Percentiles rank a stretch among this genome's conserved stretches.
These are phyloP conservation scores for Thysanoteuthis rhombus DNA, from an alignment of 2,888 invertebrate species.

Conservation along the genomic window DNA sequence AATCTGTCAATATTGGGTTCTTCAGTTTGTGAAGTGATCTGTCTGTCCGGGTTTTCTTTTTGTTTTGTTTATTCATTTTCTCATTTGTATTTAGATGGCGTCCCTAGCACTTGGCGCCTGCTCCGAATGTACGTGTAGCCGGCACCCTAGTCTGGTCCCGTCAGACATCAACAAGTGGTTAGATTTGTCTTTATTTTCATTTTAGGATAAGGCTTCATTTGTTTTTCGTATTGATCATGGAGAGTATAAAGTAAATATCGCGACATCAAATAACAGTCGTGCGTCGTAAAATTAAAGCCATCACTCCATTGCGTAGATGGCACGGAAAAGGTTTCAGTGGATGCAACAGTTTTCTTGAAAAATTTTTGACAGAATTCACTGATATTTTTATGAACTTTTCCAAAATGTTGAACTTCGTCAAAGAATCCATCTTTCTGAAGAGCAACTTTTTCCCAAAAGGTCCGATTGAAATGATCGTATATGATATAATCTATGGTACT, in stretches of 20 bases:
- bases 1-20: no score
- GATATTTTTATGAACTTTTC: constrained; percentile 26
- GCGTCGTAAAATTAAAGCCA: constrained; percentile 42
- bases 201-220: constrained; percentile 33
- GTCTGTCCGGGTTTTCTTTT: no score
- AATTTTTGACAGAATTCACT: not conserved
- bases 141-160: no score
- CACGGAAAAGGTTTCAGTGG: not conserved
- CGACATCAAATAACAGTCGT: constrained; percentile 48
- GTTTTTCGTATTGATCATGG: constrained; percentile 44
- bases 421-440: constrained; percentile 49
- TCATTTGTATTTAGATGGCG: no score
- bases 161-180: not conserved
- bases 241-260: constrained; percentile 43
- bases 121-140: no score
- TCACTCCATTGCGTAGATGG: constrained; percentile 42
- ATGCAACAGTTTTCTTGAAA: not conserved
- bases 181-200: not conserved
- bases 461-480: constrained; percentile 60
- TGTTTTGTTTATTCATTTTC: no score
- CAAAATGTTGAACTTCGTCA: constrained; percentile 50
- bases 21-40: no score
- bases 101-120: no score
- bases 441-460: constrained; percentile 56
- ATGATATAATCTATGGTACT: constrained; percentile 59